Evolutionary conservation across 2,797 vertebrate species (phyloP).

Genomic region (Enteromius mattozi): DNA sequence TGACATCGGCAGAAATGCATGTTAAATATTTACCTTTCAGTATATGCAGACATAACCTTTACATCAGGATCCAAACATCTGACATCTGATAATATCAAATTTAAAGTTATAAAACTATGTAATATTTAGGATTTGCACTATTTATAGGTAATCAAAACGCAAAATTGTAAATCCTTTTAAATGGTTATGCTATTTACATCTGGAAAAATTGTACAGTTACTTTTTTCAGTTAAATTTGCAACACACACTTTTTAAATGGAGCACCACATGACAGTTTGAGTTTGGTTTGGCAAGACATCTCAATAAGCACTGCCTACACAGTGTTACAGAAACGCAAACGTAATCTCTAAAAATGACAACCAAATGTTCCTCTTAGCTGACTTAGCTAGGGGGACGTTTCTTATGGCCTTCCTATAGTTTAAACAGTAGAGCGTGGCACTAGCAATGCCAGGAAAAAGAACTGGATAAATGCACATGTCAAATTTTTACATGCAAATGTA

Average conservation of each 20-base stretch:
- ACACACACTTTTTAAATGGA: not conserved
- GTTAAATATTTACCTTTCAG: not conserved
- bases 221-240: not conserved
- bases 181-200: not conserved
- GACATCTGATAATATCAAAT: not conserved
- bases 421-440: not conserved
- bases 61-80: not conserved
- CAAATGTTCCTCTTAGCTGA: not conserved
- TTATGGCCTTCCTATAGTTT: not conserved
- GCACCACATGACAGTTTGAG: not conserved
- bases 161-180: not conserved
- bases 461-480: not conserved
- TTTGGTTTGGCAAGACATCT: not conserved
- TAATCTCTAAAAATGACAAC: conserved; percentile 1
- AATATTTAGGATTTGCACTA: not conserved
- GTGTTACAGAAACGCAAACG: not conserved
- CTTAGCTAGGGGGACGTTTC: not conserved
- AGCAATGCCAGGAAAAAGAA: not conserved
- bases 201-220: not conserved
- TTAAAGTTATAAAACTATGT: not conserved
- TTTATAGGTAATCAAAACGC: not conserved
- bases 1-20: not conserved
- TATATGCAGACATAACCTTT: not conserved
- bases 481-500: not conserved
- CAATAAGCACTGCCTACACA: conserved; percentile 15